These are phyloP conservation scores for Drosophila arawakana DNA, from an alignment of 1,140 invertebrate species.

Conservation along the genomic window DNA sequence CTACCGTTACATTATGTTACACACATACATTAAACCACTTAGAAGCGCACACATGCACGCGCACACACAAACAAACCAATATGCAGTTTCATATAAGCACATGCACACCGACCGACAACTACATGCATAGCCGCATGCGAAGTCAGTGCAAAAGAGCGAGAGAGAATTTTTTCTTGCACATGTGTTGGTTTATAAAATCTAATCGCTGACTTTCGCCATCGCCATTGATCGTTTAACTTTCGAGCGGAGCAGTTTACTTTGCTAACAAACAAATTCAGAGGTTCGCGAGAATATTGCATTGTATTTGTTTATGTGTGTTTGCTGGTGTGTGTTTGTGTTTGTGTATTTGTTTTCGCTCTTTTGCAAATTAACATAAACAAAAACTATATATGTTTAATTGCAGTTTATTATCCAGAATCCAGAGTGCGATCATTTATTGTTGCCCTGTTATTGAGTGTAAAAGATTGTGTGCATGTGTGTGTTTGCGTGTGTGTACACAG, in stretches of 20 bases:
- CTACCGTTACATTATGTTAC: constrained; percentile 21
- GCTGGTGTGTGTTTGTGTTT: constrained; percentile 37
- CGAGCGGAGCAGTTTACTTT: neutral
- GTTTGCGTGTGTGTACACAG: constrained; percentile 18
- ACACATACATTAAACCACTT: neutral
- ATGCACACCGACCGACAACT: neutral
- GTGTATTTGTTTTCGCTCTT: constrained; percentile 14
- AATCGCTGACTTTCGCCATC: neutral
- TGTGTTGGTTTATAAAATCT: neutral
- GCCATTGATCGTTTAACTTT: constrained; percentile 26
- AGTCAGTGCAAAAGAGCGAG: neutral
- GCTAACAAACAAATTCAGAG: neutral
- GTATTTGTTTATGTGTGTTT: constrained; percentile 11
- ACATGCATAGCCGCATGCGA: neutral
- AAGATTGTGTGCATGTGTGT: constrained; percentile 20
- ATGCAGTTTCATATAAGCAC: neutral
- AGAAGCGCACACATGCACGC: constrained; percentile 5
- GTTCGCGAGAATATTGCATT: constrained; percentile 11
- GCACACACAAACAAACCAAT: neutral
- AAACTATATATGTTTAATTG: constrained; percentile 42
- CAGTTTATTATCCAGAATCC: constrained; percentile 37
- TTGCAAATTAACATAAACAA: neutral
- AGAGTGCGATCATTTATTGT: constrained; percentile 18
- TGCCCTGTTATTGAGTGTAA: constrained; percentile 16
- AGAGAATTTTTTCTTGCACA: neutral